phyloP scores from a whole-genome alignment of 2,113 vertebrate genomes.

The Psophia crepitans region DNA sequence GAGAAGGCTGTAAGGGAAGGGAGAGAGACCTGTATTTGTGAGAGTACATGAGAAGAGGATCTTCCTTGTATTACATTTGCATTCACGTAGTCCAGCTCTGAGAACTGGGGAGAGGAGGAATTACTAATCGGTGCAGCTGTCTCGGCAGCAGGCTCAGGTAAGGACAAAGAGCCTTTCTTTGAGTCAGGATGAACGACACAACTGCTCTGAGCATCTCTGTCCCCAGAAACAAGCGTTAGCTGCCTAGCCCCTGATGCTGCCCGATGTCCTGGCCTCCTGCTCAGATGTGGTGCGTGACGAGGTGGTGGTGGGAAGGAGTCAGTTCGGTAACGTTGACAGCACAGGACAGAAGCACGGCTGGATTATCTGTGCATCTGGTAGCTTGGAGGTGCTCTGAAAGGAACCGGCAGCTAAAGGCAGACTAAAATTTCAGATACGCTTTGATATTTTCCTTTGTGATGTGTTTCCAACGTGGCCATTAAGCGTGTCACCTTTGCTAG shows the following conservation, averaged over 20 bases:
- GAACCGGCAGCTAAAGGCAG: background rate
- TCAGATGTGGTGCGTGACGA: rapidly evolving
- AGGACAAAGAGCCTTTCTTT: background rate
- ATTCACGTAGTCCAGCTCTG: background rate
- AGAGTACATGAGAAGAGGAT: background rate
- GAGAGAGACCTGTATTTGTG: background rate
- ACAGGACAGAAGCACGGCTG: background rate
- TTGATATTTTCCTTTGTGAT: background rate
- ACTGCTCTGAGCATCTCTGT: background rate
- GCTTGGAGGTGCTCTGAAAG: background rate
- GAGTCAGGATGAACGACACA: background rate
- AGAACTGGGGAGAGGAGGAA: background rate
- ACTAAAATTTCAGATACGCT: background rate
- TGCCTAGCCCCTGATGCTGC: background rate
- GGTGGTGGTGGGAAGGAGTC: background rate
- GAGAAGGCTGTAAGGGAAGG: background rate
- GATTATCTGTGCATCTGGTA: background rate
- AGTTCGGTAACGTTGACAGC: background rate
- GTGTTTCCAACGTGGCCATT: background rate
- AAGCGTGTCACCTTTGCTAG: background rate
- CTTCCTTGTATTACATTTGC: background rate
- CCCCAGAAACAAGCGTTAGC: background rate
- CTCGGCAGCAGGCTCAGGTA: background rate
- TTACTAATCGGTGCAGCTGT: background rate
- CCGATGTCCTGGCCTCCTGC: background rate